Evolutionary conservation across 2,888 invertebrate genomes (phyloP).

Genomic region (Thymelicus acteon): DNA sequence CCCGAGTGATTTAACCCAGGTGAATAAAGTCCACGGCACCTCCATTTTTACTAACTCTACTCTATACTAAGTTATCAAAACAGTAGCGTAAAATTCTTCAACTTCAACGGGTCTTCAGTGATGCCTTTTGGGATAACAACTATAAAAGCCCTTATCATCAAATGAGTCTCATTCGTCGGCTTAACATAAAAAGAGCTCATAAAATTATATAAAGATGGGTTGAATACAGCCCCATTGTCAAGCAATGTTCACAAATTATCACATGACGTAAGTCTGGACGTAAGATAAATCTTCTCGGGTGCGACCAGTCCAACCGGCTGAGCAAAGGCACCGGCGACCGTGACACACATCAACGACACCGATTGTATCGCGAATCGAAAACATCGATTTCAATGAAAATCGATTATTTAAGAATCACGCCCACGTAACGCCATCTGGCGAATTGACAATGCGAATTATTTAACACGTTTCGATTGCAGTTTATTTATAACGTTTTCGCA

Average conservation of each 20-base stretch:
- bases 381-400: not conserved
- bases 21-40: too few species aligned
- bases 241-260: slow-evolving; percentile 10
- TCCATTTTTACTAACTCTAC: too few species aligned
- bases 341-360: slow-evolving; percentile 55
- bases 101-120: too few species aligned
- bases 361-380: slow-evolving; percentile 29
- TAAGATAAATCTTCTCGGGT: slow-evolving; percentile 13
- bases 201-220: too few species aligned
- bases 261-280: slow-evolving; percentile 16
- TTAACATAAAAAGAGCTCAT: too few species aligned
- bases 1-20: too few species aligned
- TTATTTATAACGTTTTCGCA: slow-evolving; percentile 13
- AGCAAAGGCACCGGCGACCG: slow-evolving; percentile 55
- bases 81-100: too few species aligned
- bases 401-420: slow-evolving; percentile 47
- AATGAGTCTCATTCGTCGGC: too few species aligned
- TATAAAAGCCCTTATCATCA: too few species aligned
- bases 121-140: too few species aligned
- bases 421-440: slow-evolving; percentile 38
- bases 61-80: too few species aligned
- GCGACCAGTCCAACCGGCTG: slow-evolving; percentile 50
- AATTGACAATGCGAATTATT: slow-evolving; percentile 27
- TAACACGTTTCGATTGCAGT: slow-evolving; percentile 7
- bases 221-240: too few species aligned